phyloP scores from a whole-genome alignment of 2,113 vertebrate species.

The Cynoglossus semilaevis region DNA sequence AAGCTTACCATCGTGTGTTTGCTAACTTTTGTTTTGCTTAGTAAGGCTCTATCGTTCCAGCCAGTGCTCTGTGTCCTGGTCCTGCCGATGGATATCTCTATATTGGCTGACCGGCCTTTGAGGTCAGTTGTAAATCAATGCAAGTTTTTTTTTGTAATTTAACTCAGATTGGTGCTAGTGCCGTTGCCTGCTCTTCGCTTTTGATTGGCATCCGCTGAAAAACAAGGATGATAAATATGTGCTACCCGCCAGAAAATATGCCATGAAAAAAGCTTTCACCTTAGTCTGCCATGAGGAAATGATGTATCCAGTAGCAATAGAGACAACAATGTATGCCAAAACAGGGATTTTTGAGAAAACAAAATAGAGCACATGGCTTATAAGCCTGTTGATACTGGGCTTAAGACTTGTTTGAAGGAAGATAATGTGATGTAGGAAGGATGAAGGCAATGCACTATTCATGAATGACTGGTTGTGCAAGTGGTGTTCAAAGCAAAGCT shows the following conservation, averaged over 20 bases:
- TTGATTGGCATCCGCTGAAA: conserved; percentile 29
- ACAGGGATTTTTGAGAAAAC: conserved; percentile 25
- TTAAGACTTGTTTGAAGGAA: conserved; percentile 41
- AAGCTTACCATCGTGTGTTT: conserved; percentile 40
- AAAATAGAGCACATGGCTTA: conserved; percentile 29
- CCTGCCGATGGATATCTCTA: conserved; percentile 63
- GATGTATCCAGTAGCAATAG: conserved; percentile 22
- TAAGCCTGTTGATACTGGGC: conserved; percentile 29
- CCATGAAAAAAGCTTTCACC: conserved; percentile 36
- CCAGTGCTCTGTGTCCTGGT: conserved; percentile 48
- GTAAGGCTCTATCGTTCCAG: conserved; percentile 52
- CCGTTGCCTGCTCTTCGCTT: conserved; percentile 14
- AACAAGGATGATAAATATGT: too few relatives aligned
- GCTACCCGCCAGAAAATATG: neutral
- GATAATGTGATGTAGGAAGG: conserved; percentile 36
- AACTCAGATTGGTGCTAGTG: conserved; percentile 46
- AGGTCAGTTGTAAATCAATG: conserved; percentile 64
- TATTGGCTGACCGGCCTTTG: conserved; percentile 59
- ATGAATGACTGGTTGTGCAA: conserved; percentile 4
- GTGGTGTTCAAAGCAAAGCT: conserved; percentile 14
- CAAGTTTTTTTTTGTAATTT: conserved; percentile 33
- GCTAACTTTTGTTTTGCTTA: conserved; percentile 66
- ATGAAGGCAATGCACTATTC: conserved; percentile 27
- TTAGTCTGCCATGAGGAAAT: conserved; percentile 36
- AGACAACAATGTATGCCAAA: conserved; percentile 34